Evolutionary conservation across 2,888 invertebrate genomes (phyloP), one percentile per base, ranked within the genome.

Genomic region (Eilema depressum): DNA sequence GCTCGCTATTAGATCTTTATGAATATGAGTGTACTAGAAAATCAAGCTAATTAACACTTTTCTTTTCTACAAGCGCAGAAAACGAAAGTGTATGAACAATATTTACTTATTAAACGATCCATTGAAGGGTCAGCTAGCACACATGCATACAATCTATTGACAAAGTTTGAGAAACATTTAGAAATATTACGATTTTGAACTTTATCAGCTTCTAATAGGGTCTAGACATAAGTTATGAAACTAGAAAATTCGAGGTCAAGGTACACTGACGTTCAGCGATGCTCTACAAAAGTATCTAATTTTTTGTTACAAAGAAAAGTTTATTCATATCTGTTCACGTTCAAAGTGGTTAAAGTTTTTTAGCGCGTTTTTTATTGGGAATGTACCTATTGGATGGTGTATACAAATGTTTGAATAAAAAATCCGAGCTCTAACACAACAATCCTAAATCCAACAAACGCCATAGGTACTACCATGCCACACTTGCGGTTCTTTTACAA

Each of bases 41-140:
- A 56, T 41, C 30, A 65, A 66, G 66, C 47, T 70, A 71, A 63
- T 66, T 63, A 71, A 72, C 80, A 83, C 84, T 84, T 76, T 84
- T 85, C 75, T 76, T 85, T 84, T 83, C 78, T 65, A 71, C 68
- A 47, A 64, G 63, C 68, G 73, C 69, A 17, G 79, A 84, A 77
- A 84, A 75, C 75, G 85, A 85, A 84, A 85, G 84, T 82, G 75
- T 78, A 66, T 68, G 75, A 68, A 78, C 78, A 85, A 77, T 83
- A 80, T 85, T 85, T 85, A 79, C 78, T 73, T 76, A 81, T 81
- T 72, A 75, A 71, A 69, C 71, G 75, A 75, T 80, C 73, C 72
- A 84, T 83, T 72, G 73, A 79, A 85, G 80, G 84, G 85, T 76
- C 79, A 60, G 20, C 20, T 61, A 11, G 11, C 20, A 30, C n/a